These are phyloP conservation scores for Gorilla gorilla DNA, from an alignment of 2,113 vertebrate genomes.

Conservation along the genomic window DNA sequence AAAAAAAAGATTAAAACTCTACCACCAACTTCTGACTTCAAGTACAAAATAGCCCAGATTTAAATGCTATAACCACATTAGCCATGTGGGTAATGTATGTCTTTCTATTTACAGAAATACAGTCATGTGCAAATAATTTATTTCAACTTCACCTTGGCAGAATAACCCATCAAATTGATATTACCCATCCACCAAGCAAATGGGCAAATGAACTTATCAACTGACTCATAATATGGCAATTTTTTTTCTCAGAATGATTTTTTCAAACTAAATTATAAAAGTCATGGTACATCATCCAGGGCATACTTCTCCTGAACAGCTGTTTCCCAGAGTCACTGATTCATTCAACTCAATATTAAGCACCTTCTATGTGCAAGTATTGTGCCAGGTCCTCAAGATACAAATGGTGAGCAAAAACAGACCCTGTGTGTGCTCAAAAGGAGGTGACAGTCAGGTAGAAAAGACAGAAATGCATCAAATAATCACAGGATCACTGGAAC, in stretches of 20 bases:
- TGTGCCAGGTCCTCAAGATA: neutral
- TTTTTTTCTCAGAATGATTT: neutral
- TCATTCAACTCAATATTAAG: neutral
- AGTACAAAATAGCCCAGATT: conserved; percentile 11
- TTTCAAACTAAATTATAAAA: neutral
- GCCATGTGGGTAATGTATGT: neutral
- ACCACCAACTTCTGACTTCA: neutral
- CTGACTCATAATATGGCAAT: neutral
- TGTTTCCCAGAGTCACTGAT: neutral
- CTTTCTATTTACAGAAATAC: neutral
- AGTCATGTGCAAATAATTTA: neutral
- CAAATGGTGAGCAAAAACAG: neutral
- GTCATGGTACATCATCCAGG: no score
- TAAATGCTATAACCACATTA: neutral
- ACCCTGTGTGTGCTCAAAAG: no score
- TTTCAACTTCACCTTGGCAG: neutral
- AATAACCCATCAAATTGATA: conserved; percentile 17
- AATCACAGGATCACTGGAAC: neutral
- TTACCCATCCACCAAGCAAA: neutral
- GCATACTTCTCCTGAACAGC: neutral
- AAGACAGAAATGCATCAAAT: neutral
- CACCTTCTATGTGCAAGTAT: neutral
- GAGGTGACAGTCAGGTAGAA: neutral
- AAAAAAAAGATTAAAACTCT: neutral
- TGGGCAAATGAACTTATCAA: neutral